Evolutionary conservation across 2,888 invertebrate genomes (phyloP).

Genomic region (Hirtodrosophila trivittata): DNA sequence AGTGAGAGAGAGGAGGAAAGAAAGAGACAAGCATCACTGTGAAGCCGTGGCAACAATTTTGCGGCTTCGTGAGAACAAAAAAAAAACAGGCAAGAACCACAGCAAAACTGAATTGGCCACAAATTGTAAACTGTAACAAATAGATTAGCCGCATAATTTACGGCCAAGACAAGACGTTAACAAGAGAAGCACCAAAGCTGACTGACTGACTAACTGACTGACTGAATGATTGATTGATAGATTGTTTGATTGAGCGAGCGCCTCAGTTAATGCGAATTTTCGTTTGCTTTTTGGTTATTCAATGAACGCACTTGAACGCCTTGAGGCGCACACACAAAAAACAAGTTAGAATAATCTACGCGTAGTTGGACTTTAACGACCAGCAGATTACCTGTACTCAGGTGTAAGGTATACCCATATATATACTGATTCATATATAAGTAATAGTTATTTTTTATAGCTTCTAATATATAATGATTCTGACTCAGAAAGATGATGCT

Average conservation of each 20-base stretch:
- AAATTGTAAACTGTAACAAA: conserved; percentile 71
- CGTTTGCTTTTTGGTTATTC: conserved; percentile 47
- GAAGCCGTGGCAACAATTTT: conserved; percentile 46
- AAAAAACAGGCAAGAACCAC: conserved; percentile 8
- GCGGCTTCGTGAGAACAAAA: conserved; percentile 72
- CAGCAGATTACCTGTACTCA: too few relatives aligned
- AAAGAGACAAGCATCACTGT: conserved; percentile 15
- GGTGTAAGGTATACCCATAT: too few relatives aligned
- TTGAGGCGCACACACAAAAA: conserved; percentile 17
- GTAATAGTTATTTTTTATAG: too few relatives aligned
- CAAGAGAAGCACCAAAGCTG: conserved; percentile 35
- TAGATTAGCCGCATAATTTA: conserved; percentile 73
- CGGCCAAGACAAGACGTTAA: conserved; percentile 57
- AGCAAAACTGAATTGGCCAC: conserved; percentile 31
- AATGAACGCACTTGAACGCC: conserved; percentile 44
- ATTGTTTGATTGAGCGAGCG: conserved; percentile 45
- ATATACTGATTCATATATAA: too few relatives aligned
- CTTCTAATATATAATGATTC: too few relatives aligned
- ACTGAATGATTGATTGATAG: conserved; percentile 38
- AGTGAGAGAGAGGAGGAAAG: conserved; percentile 10
- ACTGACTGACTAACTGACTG: conserved; percentile 13
- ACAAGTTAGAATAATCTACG: background rate
- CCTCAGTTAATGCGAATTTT: conserved; percentile 53
- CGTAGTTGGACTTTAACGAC: background rate
- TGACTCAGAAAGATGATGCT: background rate